Conservation (phyloP, 30 jellyfish, hydroid and myxozoan species). For the Cassiopea xamachana region DNA sequence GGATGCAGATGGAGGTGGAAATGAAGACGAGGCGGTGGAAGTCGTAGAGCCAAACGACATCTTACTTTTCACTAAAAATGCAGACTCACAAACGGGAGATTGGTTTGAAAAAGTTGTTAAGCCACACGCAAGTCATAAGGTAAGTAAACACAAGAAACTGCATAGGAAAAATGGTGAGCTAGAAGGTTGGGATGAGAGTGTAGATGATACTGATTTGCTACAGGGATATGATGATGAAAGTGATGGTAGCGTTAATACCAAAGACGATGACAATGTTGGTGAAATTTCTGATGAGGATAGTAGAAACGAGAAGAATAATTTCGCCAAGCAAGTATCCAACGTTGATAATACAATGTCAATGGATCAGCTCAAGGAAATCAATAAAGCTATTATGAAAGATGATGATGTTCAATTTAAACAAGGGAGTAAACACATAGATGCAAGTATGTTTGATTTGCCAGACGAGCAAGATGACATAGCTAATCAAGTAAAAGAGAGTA, state of each 20-base stretch:
- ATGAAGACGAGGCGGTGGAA: constrained; percentile 65
- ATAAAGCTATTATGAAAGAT: constrained; percentile 32
- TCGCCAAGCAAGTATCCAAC: constrained; percentile 36
- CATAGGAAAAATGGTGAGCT: neutral
- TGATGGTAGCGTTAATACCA: constrained; percentile 11
- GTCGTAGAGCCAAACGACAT: constrained; percentile 73
- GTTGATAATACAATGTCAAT: constrained; percentile 35
- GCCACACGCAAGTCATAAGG: neutral
- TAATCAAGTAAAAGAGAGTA: constrained; percentile 40
- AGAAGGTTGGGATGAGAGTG: neutral
- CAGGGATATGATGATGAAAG: constrained; percentile 3
- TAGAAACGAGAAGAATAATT: constrained; percentile 46
- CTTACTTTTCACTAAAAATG: constrained; percentile 48
- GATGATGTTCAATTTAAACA: constrained; percentile 45
- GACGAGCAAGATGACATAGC: constrained; percentile 56
- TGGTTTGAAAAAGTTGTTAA: constrained; percentile 74
- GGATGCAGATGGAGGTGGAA: constrained; percentile 29
- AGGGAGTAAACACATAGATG: constrained; percentile 8
- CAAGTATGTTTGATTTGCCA: constrained; percentile 57
- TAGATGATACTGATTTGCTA: constrained; percentile 4
- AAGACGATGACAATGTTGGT: constrained; percentile 15
- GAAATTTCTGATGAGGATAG: constrained; percentile 6
- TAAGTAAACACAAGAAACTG: neutral
- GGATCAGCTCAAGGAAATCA: constrained; percentile 50
- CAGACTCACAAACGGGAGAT: constrained; percentile 70